Base-by-base conservation (phyloP, 2,888 invertebrate genomes). In the Mactromeris polynyma region DNA sequence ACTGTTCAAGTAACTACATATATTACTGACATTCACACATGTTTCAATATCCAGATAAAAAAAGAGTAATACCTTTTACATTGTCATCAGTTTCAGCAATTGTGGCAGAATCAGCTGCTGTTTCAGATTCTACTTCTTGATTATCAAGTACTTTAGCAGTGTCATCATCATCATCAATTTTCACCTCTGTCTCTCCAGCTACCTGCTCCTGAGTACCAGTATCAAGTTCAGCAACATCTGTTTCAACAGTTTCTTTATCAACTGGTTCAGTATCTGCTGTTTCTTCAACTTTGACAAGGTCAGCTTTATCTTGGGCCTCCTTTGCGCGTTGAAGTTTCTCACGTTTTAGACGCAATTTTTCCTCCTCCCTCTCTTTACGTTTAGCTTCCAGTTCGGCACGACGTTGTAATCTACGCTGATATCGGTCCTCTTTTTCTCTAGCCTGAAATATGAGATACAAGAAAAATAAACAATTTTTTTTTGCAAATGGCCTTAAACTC, bases 381-480 rank as follows among this genome's bases (percentile, higher is more conserved):
- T 95, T 96, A 9, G 96, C 94, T 81, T 96, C 96, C 38, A 96
- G 86, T 78, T 96, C 96, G 36, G 96, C 96, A 82, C 96, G 87
- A 79, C 96, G 92, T 83, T 96, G 95, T 82, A 95, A 93, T 64
- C 96, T 89, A 40, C 94, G 94, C 54, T 94, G 88, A 88, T 96
- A 96, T 0, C 96, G 89, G 51, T 96, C 96, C 83, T 96, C 96
- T 87, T 96, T 96, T 85, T 96, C 96, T 85, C 91, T 93, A 11
- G 96, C 96, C 96, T 96, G 81, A 0, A n/a, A 64, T 51, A 51
- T 9, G 51, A 51, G 19, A 51, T 19, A 51, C 11, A 51, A 51
- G 19, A 1, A 51, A 2, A 51, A 51, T 51, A 51, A n/a, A n/a
- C n/a, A n/a, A n/a, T n/a, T n/a, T n/a, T n/a, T n/a, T n/a, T n/a